These are phyloP conservation scores for Dolichallabes microphthalmus DNA, from an alignment of 2,113 vertebrate species.

Conservation along the genomic window DNA sequence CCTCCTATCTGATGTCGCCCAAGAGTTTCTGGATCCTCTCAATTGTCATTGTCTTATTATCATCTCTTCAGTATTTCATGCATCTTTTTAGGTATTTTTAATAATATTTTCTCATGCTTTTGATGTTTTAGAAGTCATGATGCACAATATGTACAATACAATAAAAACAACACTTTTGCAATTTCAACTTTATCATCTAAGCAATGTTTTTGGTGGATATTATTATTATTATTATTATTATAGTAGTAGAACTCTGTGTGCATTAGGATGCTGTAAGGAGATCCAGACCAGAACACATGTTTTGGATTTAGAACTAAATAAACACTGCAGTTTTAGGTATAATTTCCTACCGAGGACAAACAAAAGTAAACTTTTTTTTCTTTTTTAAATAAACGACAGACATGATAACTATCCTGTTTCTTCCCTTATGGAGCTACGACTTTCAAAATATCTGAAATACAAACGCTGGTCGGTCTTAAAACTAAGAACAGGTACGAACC, in stretches of 20 bases:
- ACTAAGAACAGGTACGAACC: neutral
- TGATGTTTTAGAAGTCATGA: neutral
- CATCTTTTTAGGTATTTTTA: neutral
- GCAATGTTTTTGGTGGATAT: neutral
- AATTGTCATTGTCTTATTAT: neutral
- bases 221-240: neutral
- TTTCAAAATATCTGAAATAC: neutral
- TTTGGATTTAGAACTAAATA: neutral
- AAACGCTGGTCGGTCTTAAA: neutral
- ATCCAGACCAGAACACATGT: neutral
- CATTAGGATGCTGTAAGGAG: too few relatives aligned
- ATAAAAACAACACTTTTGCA: neutral
- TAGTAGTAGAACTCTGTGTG: too few relatives aligned
- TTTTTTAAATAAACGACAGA: neutral
- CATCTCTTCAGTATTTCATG: neutral
- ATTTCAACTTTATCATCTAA: neutral
- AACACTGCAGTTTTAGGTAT: neutral
- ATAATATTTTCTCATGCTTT: neutral
- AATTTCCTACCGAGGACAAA: neutral
- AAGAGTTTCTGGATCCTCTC: neutral
- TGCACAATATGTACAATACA: neutral
- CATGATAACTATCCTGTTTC: too few relatives aligned
- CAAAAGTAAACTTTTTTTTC: neutral
- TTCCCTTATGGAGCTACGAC: accelerated
- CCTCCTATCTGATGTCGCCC: neutral